Percentiles rank a stretch among this genome's conserved stretches.
Evolutionary conservation across 2,797 vertebrate species (phyloP).

Genomic region (Tinamus major): DNA sequence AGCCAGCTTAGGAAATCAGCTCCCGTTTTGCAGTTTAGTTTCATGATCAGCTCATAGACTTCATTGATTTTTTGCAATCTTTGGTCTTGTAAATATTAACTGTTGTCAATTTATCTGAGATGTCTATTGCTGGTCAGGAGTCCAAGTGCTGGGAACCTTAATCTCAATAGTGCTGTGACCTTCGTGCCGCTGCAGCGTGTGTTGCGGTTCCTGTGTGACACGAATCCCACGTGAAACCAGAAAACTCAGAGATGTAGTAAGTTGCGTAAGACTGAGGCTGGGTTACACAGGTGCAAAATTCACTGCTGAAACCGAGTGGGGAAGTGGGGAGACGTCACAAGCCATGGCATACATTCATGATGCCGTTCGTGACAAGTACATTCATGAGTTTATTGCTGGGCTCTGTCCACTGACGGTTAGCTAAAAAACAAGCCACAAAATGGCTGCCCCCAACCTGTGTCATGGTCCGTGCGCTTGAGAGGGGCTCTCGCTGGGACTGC

Average conservation of each 20-base stretch:
- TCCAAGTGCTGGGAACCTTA: neutral
- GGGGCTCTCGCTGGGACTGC: fast-evolving
- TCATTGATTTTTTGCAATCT: slow-evolving; percentile 20
- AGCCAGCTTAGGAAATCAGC: neutral
- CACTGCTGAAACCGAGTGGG: neutral
- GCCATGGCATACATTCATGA: fast-evolving
- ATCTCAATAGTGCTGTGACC: neutral
- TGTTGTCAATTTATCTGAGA: neutral
- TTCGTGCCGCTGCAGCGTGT: neutral
- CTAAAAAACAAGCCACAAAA: neutral
- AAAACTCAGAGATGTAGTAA: neutral
- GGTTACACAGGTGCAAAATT: neutral
- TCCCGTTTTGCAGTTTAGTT: neutral
- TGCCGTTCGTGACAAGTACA: neutral
- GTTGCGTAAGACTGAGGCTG: slow-evolving; percentile 2
- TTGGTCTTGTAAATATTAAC: slow-evolving; percentile 52
- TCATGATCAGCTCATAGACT: neutral
- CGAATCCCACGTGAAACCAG: slow-evolving; percentile 26
- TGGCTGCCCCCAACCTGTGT: fast-evolving
- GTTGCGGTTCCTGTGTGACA: neutral
- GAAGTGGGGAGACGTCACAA: neutral
- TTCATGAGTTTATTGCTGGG: neutral
- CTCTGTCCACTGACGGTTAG: neutral
- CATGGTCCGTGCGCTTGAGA: neutral
- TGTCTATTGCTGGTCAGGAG: neutral